phyloP scores from a whole-genome alignment of 1,140 invertebrate species.

The Melanaphis sacchari region DNA sequence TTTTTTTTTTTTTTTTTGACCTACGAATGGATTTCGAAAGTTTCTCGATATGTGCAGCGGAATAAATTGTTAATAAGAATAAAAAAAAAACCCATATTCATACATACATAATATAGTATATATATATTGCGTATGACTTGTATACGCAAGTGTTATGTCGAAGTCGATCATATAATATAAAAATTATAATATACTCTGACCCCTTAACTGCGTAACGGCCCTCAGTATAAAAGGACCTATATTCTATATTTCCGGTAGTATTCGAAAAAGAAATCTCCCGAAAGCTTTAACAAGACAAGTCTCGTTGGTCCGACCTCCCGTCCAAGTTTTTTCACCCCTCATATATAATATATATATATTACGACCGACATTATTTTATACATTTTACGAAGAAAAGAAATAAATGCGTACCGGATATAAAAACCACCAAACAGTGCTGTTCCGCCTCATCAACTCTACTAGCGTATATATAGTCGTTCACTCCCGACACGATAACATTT shows the following conservation, averaged over 20 bases:
- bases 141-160: not conserved
- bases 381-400: conserved; percentile 48
- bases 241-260: conserved; percentile 44
- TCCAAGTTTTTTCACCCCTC: conserved; percentile 31
- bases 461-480: conserved; percentile 16
- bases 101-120: not conserved
- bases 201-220: not conserved
- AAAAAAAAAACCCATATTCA: not conserved
- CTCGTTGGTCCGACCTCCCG: conserved; percentile 24
- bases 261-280: conserved; percentile 49
- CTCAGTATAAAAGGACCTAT: conserved; percentile 9
- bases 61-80: not conserved
- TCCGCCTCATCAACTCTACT: conserved; percentile 37
- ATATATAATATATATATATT: conserved; percentile 18
- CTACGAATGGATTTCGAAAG: not conserved
- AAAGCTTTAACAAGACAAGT: conserved; percentile 40
- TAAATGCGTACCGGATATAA: conserved; percentile 48
- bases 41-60: not conserved
- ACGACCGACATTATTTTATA: conserved; percentile 47
- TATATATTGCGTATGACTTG: not conserved
- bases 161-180: conserved; percentile 23
- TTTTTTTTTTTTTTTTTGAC: not conserved
- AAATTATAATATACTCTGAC: conserved; percentile 26
- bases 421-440: conserved; percentile 45
- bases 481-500: conserved; percentile 43